These are phyloP conservation scores for Blastobasis adustella DNA, from an alignment of 2,888 invertebrate species.

Conservation along the genomic window DNA sequence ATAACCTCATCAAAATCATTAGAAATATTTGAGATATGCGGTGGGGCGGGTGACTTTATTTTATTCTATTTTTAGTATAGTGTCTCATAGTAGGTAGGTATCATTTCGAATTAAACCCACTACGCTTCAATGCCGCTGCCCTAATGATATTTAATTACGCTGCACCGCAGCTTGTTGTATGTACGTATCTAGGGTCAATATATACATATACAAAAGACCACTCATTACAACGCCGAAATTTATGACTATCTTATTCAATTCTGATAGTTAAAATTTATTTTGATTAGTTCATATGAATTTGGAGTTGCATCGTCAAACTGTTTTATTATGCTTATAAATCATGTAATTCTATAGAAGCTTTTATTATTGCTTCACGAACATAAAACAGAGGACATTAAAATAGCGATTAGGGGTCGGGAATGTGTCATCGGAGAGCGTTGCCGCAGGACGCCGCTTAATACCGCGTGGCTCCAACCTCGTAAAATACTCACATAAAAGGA, in stretches of 20 bases:
- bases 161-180: no score
- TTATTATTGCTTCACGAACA: slow-evolving; percentile 31
- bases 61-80: no score
- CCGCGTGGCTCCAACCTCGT: slow-evolving; percentile 20
- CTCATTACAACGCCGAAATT: no score
- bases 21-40: no score
- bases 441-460: slow-evolving; percentile 9
- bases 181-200: no score
- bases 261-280: slow-evolving; percentile 14
- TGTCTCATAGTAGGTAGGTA: no score
- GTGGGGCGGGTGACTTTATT: no score
- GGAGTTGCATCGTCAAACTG: slow-evolving; percentile 4
- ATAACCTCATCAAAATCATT: no score
- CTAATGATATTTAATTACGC: no score
- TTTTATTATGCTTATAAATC: slow-evolving; percentile 28
- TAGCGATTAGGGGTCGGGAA: slow-evolving; percentile 35
- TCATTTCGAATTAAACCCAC: no score
- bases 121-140: no score
- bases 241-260: slow-evolving; percentile 7
- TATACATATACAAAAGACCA: no score
- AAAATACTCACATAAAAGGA: slow-evolving; percentile 25
- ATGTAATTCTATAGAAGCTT: slow-evolving; percentile 31
- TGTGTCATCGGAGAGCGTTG: slow-evolving; percentile 31
- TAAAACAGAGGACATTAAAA: slow-evolving; percentile 45
- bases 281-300: slow-evolving; percentile 8